A percentile compares a stretch with the other conserved stretches of the same genome.
These are phyloP conservation scores for Pyrgilauda ruficollis DNA, from an alignment of 2,113 vertebrate species.

Conservation along the genomic window DNA sequence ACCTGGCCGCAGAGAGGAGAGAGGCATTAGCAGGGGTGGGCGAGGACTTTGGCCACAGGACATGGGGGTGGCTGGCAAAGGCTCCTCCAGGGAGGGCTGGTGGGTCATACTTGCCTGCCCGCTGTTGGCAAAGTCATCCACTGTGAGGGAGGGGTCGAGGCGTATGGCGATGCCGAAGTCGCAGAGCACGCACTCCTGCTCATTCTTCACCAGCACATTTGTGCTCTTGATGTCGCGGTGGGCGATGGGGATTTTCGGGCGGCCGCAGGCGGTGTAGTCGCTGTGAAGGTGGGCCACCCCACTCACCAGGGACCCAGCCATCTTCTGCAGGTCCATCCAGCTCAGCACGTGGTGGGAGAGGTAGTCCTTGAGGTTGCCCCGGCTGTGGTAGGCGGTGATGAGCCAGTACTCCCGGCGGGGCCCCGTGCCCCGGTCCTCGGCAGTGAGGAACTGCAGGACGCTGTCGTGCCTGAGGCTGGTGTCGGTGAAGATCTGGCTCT, in stretches of 20 bases:
- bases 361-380: slow-evolving; percentile 90
- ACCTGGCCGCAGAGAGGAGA: slow-evolving; percentile 71
- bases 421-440: slow-evolving; percentile 74
- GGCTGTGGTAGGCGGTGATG: slow-evolving; percentile 83
- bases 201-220: slow-evolving; percentile 84
- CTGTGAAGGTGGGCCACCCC: slow-evolving; percentile 88
- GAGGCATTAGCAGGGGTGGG: background rate
- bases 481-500: slow-evolving; percentile 83
- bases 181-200: slow-evolving; percentile 81
- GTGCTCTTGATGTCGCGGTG: slow-evolving; percentile 91
- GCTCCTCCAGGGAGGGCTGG: too few species aligned
- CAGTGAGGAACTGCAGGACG: slow-evolving; percentile 82
- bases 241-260: slow-evolving; percentile 82
- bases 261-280: slow-evolving; percentile 77
- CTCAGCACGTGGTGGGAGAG: slow-evolving; percentile 77
- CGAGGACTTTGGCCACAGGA: fast-evolving
- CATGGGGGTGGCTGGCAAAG: background rate
- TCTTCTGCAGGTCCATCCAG: slow-evolving; percentile 82
- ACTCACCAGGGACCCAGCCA: slow-evolving; percentile 79
- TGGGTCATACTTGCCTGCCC: slow-evolving; percentile 76
- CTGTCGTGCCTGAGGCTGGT: slow-evolving; percentile 82
- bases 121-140: slow-evolving; percentile 87
- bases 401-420: slow-evolving; percentile 85
- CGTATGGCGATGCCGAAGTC: slow-evolving; percentile 87
- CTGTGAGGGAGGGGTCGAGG: slow-evolving; percentile 82